Conservation (phyloP, 2,113 vertebrate species). For the Phalacrocorax brasilianus region DNA sequence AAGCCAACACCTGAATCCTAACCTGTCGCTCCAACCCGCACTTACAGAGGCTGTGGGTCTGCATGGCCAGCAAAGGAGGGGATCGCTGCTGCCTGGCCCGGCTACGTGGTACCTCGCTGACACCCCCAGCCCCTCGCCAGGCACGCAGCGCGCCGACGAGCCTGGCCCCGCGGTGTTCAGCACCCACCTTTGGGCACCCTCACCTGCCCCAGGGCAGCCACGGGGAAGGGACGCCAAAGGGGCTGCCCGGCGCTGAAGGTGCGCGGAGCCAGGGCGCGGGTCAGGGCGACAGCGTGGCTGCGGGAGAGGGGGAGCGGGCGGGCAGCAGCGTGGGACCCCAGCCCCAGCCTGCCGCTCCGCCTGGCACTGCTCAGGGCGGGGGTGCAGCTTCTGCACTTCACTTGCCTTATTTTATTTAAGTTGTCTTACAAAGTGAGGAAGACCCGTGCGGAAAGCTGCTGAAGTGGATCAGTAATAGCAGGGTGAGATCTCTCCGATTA, state of each 20-base stretch:
- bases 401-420: not conserved
- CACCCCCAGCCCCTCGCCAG: not conserved
- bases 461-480: not conserved
- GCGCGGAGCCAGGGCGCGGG: rapidly evolving
- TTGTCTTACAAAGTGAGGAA: not conserved
- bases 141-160: not conserved
- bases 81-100: not conserved
- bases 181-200: not conserved
- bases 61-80: not conserved
- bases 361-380: not conserved
- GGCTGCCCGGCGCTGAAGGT: not conserved
- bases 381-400: not conserved
- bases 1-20: rapidly evolving
- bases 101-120: rapidly evolving
- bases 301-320: not conserved
- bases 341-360: not conserved
- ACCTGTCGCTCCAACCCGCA: rapidly evolving
- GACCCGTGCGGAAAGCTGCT: not conserved
- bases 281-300: not conserved
- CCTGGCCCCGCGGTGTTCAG: not conserved
- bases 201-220: not conserved
- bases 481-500: not conserved
- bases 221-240: not conserved
- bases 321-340: not conserved
- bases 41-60: not conserved